Conservation (phyloP, 2,113 vertebrate species). For the Eulemur macaco region DNA sequence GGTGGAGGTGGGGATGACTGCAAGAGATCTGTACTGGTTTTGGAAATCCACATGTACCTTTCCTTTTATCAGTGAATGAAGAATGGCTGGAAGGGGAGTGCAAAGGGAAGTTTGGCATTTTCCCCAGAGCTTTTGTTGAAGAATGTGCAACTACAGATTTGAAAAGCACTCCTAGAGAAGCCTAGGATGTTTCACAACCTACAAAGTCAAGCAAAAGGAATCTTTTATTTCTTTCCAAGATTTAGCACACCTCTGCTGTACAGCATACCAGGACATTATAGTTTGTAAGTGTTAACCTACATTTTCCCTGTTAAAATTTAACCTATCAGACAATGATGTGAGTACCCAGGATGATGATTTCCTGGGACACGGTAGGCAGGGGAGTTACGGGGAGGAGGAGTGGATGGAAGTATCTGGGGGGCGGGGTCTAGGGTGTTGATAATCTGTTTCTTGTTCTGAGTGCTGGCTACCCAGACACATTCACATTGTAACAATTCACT, state of each 20-base stretch:
- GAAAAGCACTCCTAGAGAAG: slow-evolving; percentile 13
- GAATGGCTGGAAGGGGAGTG: slow-evolving; percentile 95
- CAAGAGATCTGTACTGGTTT: background rate
- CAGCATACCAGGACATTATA: background rate
- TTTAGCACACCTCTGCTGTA: background rate
- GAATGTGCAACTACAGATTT: background rate
- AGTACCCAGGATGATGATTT: background rate
- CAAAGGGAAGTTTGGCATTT: slow-evolving; percentile 92
- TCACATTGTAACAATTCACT: background rate
- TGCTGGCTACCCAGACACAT: background rate
- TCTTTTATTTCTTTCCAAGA: background rate
- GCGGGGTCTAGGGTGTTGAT: background rate
- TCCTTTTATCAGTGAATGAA: slow-evolving; percentile 89
- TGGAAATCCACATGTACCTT: background rate
- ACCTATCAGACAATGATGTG: background rate
- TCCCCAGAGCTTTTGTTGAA: slow-evolving; percentile 91
- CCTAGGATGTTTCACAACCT: background rate
- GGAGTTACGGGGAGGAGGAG: background rate
- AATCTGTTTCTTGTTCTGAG: background rate
- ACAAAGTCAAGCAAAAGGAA: background rate
- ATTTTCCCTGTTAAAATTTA: background rate
- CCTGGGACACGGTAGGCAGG: background rate
- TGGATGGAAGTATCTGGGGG: background rate
- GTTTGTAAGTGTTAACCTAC: background rate
- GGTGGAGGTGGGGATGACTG: too few relatives aligned